Base-by-base conservation (phyloP, 1,140 invertebrate species). In the Calycopis cecrops region DNA sequence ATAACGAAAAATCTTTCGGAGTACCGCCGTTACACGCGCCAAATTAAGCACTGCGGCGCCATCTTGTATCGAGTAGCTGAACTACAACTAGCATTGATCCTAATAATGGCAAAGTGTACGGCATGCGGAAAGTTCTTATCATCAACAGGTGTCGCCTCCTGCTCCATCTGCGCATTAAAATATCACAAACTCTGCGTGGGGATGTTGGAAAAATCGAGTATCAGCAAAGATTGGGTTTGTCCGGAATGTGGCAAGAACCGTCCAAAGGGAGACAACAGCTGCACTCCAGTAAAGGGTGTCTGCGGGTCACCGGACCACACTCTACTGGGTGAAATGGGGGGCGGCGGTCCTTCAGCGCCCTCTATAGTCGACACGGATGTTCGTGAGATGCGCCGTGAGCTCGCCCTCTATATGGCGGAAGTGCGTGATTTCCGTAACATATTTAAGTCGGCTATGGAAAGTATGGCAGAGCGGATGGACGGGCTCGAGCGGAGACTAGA, bases 111-210 rank as follows among this genome's bases (percentile, higher is more conserved):
- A 8, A 48, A 48, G n/a, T 48, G 18, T 21, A 33, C 47, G 8
- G 47, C 47, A n/a, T 28, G 47, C 21, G 47, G 47, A 9, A 48
- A 48, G 17, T 48, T 48, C 21, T 9, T 48, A 4, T 28, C 47
- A 3, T 21, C 47, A 21, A 21, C 9, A 10, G 47, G 16, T 9
- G 47, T 18, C 21, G 47, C 47, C 47, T 18, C 47, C n/a, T 28
- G 18, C n/a, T 18, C 11, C 6, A 18, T n/a, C 3, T 48, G 47
- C 9, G 16, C 47, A 7, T 6, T 14, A 6, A 48, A 18, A 21
- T 48, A 1, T 21, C 47, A 48, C n/a, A 48, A 48, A 33, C 0
- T 8, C 8, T 48, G 47, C 21, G 21, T 48, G 8, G 17, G 17
- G 3, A 21, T 21, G 6, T 18, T n/a, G 47, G 47, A 48, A 1